Percentiles rank a stretch among this genome's conserved stretches.
These are phyloP conservation scores for Malacoraja senta DNA, from an alignment of 2,797 vertebrate species.

Conservation along the genomic window DNA sequence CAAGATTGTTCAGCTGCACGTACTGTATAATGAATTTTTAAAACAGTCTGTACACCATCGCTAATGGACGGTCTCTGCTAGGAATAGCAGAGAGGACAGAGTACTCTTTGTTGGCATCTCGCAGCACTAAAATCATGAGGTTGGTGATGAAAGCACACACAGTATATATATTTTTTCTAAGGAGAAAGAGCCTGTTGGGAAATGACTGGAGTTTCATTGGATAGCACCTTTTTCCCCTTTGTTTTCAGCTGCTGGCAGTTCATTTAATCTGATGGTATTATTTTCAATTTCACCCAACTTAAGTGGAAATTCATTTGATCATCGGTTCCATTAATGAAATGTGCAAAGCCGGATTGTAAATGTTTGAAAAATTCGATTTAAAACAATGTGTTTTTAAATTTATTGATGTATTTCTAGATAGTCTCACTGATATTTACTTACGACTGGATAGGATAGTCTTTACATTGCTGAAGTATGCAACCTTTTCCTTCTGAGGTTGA, in stretches of 20 bases:
- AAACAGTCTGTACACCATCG: not conserved
- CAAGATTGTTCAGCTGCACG: not conserved
- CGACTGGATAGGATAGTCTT: no score
- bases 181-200: not conserved
- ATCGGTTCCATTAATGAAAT: not conserved
- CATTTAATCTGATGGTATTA: not conserved
- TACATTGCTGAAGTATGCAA: no score
- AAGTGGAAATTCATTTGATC: not conserved
- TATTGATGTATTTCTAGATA: no score
- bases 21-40: constrained; percentile 11
- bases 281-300: not conserved
- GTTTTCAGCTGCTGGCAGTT: not conserved
- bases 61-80: not conserved
- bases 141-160: not conserved
- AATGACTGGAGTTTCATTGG: constrained; percentile 17
- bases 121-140: not conserved
- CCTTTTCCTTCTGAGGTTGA: no score
- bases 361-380: not conserved
- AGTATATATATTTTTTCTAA: not conserved
- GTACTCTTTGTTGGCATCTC: not conserved
- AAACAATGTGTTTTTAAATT: no score
- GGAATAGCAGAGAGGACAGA: not conserved
- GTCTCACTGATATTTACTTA: no score
- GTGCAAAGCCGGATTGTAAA: not conserved
- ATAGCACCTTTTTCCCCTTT: not conserved